Evolutionary conservation across 2,113 vertebrate genomes (phyloP).

Genomic region (Malaclemys terrapin): DNA sequence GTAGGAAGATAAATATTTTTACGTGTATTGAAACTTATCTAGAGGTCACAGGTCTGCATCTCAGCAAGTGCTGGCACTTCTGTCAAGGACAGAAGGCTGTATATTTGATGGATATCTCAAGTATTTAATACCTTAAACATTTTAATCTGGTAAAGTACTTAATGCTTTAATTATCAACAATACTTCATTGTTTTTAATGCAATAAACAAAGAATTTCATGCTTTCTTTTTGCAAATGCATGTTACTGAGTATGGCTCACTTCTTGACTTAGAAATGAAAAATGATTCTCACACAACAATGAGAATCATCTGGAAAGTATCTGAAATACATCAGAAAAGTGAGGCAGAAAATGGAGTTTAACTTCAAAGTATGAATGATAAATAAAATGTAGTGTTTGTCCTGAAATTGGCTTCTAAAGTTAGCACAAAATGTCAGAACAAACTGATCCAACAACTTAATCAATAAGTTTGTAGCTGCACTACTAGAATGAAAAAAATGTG

Average conservation of each 20-base stretch:
- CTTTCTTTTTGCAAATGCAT: neutral
- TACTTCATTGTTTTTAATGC: neutral
- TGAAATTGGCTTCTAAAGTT: neutral
- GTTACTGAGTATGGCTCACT: neutral
- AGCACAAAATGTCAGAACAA: neutral
- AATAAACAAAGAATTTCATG: neutral
- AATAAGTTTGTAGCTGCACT: fast-evolving
- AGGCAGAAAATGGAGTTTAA: neutral
- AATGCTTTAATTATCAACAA: neutral
- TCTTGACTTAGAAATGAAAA: neutral
- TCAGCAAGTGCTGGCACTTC: constrained; percentile 61
- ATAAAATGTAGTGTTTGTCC: neutral
- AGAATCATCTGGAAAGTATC: neutral
- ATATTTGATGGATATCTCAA: constrained; percentile 36
- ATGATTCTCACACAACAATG: neutral
- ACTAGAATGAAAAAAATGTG: neutral
- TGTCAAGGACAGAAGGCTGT: constrained; percentile 42
- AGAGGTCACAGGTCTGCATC: constrained; percentile 78
- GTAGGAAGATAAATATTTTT: constrained; percentile 79
- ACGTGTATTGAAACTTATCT: constrained; percentile 80
- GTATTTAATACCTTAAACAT: constrained; percentile 33
- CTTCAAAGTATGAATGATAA: neutral
- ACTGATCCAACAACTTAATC: neutral
- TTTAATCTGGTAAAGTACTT: neutral
- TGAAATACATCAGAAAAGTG: neutral